Evolutionary conservation across 2,797 vertebrate genomes (phyloP), one percentile per base, ranked within the genome.

Genomic region (Oreortyx pictus): DNA sequence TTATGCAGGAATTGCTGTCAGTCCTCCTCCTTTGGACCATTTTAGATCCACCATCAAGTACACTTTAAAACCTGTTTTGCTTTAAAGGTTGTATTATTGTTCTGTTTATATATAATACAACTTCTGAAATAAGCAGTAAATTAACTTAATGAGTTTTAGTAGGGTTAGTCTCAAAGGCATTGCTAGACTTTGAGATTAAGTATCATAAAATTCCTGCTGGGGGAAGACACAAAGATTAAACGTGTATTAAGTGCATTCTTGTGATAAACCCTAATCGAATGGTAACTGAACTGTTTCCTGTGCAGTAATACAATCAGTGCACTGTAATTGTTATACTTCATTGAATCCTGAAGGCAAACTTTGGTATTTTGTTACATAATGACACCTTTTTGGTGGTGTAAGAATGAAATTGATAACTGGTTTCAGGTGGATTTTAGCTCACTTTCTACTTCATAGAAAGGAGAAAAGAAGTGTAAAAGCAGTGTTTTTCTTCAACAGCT

Each of bases 381-480:
- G 12, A 78, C 78, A 29, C 13, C 12, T 14, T 59, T 89, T 62
- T 62, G 61, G 19, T 89, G 50, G 47, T 59, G 16, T 79, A 70
- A 80, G 57, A 77, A 47, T 39, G n/a, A 60, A 93, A 46, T 7
- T 47, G 8, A 25, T 62, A 16, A 11, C 23, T 78, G 7, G 4
- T 86, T 76, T 66, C 43, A 73, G n/a, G 22, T 20, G 1, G 15
- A 12, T 47, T 90, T 78, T 43, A 62, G 4, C 6, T 90, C 22
- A 27, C 4, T 37, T 52, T 52, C 14, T 52, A 29, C 27, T 52
- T 52, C 50, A 29, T 83, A 46, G 11, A 59, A 72, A n/a, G 60
- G 16, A 39, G 23, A 6, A 6, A 2, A 0, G 7, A 2, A 7
- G 12, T 44, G 5, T 41, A 35, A 72, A 67, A 29, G 2, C 2